These are phyloP conservation scores for Pseudopodoces humilis DNA, from an alignment of 2,113 vertebrate genomes.

Conservation along the genomic window DNA sequence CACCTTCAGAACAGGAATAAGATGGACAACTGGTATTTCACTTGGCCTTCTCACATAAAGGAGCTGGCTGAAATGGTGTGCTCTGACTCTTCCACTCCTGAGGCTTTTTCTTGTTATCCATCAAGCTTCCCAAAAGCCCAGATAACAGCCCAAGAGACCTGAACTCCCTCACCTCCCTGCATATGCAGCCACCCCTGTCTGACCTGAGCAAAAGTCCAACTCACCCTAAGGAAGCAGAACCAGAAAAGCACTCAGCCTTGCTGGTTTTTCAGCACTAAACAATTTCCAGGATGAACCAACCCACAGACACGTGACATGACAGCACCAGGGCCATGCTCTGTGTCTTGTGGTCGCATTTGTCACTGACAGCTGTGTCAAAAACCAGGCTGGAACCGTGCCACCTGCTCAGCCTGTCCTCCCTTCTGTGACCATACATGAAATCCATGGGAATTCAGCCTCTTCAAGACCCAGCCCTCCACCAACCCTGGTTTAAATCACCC, in stretches of 20 bases:
- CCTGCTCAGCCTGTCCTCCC: not conserved
- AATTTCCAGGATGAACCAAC: not conserved
- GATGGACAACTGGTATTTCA: not conserved
- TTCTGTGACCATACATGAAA: not conserved
- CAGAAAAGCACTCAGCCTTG: not conserved
- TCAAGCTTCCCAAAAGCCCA: not conserved
- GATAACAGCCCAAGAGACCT: not conserved
- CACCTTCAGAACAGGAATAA: not conserved
- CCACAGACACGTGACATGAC: rapidly evolving
- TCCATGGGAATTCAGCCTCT: not conserved
- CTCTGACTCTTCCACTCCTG: not conserved
- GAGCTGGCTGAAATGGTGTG: not conserved
- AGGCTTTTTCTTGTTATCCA: not conserved
- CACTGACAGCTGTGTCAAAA: not conserved
- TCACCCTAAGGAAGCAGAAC: not conserved
- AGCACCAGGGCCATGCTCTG: rapidly evolving
- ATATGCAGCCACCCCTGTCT: not conserved
- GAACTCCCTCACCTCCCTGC: not conserved
- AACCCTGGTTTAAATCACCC: not conserved
- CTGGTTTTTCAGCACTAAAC: not conserved
- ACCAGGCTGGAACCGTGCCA: not conserved
- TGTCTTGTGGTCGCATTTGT: not conserved
- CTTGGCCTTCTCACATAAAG: not conserved
- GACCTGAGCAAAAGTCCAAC: not conserved
- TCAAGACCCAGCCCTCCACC: not conserved